Percentiles rank a stretch among this genome's conserved stretches.
phyloP scores from a whole-genome alignment of 2,113 vertebrate genomes.

The Indicator indicator region DNA sequence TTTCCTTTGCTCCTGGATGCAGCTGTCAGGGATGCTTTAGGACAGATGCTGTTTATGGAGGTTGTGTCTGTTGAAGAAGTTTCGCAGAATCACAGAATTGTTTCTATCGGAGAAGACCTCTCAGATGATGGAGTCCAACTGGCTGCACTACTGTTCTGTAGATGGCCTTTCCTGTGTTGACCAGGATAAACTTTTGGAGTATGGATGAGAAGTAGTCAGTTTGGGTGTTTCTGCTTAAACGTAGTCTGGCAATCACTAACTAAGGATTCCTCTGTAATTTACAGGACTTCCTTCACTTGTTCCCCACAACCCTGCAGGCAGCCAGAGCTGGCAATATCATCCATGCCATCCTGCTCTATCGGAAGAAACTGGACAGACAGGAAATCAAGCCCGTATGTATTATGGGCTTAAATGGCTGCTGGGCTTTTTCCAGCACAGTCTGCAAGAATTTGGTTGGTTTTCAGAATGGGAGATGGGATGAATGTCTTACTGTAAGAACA shows the following conservation, averaged over 20 bases:
- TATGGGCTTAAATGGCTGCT: background rate
- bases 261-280: background rate
- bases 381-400: conserved; percentile 93
- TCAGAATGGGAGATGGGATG: background rate
- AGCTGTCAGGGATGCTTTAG: background rate
- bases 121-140: background rate
- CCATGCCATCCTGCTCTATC: conserved; percentile 90
- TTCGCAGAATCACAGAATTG: background rate
- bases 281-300: conserved; percentile 89
- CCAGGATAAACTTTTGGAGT: background rate
- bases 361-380: conserved; percentile 92
- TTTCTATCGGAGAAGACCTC: too few relatives aligned
- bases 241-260: background rate
- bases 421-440: background rate
- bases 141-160: background rate
- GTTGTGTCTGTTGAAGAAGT: background rate
- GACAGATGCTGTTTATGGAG: background rate
- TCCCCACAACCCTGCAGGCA: conserved; percentile 87
- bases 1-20: background rate
- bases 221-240: background rate
- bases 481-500: background rate
- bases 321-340: conserved; percentile 94
- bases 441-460: background rate
- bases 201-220: background rate
- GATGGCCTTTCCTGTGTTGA: background rate